A percentile compares a stretch with the other conserved stretches of the same genome.
Conservation (phyloP, 2,888 invertebrate genomes). For the Rhaphigaster nebulosa region DNA sequence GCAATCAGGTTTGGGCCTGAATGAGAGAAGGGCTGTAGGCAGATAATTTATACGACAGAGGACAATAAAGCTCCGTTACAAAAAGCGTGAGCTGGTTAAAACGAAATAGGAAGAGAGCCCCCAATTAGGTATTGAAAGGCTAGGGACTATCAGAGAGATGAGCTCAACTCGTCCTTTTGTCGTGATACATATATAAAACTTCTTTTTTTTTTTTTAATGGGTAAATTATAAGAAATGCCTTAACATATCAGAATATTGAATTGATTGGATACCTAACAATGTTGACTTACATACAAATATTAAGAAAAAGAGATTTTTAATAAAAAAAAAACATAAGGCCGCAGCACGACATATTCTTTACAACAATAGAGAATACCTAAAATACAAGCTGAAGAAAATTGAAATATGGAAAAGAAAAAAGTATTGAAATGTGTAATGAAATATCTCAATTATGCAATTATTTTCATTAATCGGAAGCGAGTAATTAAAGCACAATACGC, state of each 20-base stretch:
- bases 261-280: not conserved
- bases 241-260: not conserved
- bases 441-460: too few relatives aligned
- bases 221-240: not conserved
- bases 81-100: constrained; percentile 34
- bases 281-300: too few relatives aligned
- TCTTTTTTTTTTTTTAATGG: not conserved
- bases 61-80: constrained; percentile 43
- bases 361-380: too few relatives aligned
- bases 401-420: too few relatives aligned
- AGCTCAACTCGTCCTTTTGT: not conserved
- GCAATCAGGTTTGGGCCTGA: not conserved
- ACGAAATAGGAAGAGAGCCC: not conserved
- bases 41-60: constrained; percentile 10
- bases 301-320: too few relatives aligned
- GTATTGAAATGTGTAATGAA: too few relatives aligned
- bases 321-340: too few relatives aligned
- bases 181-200: not conserved
- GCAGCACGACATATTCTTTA: too few relatives aligned
- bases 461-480: too few relatives aligned
- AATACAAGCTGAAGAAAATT: too few relatives aligned
- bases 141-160: not conserved
- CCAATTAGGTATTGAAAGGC: constrained; percentile 36
- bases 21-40: not conserved
- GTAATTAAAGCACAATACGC: too few relatives aligned